These are phyloP conservation scores for Sylvia borin DNA, from an alignment of 2,797 vertebrate species.

Conservation along the genomic window DNA sequence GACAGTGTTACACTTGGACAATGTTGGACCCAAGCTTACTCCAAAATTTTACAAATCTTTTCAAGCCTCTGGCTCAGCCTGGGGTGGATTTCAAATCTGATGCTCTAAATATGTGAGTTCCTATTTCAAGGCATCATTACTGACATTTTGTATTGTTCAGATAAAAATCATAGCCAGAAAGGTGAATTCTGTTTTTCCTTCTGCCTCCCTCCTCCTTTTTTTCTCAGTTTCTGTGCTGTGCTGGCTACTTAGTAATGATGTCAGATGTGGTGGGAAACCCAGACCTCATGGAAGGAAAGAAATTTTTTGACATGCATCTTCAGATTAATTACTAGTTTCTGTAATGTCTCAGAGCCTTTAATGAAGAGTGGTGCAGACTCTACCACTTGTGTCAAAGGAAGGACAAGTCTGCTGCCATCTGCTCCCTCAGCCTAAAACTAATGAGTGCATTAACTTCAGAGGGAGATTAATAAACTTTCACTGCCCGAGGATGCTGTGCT, in stretches of 20 bases:
- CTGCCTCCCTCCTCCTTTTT: neutral
- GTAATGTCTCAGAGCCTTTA: neutral
- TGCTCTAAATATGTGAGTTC: neutral
- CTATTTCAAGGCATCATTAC: neutral
- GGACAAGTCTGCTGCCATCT: conserved; percentile 22
- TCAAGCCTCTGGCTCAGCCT: neutral
- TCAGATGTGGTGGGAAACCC: neutral
- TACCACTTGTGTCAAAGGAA: neutral
- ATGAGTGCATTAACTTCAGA: conserved; percentile 33
- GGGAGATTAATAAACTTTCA: conserved; percentile 25
- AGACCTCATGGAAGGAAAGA: neutral
- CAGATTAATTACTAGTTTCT: neutral
- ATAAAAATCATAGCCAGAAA: neutral
- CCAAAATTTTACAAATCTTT: neutral
- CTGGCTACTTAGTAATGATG: neutral
- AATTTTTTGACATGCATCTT: neutral
- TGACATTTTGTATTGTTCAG: neutral
- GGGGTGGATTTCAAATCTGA: neutral
- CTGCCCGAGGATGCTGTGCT: neutral
- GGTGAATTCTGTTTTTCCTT: neutral
- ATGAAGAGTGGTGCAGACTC: neutral
- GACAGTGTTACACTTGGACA: neutral
- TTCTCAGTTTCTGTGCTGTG: neutral
- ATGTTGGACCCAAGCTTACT: neutral
- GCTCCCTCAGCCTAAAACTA: conserved; percentile 31